Evolutionary conservation across 2,797 vertebrate species (phyloP), one percentile per base, ranked within the genome.

Genomic region (Anguilla megastoma): DNA sequence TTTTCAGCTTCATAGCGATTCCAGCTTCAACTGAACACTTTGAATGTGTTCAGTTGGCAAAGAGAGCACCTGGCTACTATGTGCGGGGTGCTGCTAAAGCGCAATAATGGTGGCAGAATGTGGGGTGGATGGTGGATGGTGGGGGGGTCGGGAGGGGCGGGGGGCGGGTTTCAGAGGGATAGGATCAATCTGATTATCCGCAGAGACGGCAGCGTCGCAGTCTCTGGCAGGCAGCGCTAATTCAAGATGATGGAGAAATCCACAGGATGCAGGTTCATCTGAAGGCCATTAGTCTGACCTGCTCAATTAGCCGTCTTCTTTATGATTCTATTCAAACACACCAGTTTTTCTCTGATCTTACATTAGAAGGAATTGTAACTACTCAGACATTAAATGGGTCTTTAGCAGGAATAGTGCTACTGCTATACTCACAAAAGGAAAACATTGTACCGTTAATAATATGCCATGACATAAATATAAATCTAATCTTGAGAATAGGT

Each of bases 1-100:
- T 45, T 45, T 45, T 45, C 41, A 45, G 41, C 41, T 45, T 45
- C 41, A 45, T 45, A 45, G 41, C 41, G 41, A 45, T 45, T 45
- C 41, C 41, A 45, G 41, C 41, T 45, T 45, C 41, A 45, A 45
- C 41, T 45, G 41, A 82, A 82, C 52, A 50, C 45, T 33, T 58
- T 16, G 83, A 84, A 30, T 84, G 50, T 84, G 83, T 58, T 84
- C 52, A 33, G 50, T 84, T 84, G 21, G 82, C 50, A 84, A 52
- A 45, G 36, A 80, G 76, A 41, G 36, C 79, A 27, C 45, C 79
- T 82, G 79, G 45, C 7, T 82, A n/a, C 21, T 50, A 8, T 82
- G 33, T 60, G 12, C 36, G 1, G 2, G 36, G 36, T 41, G 16
- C 10, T n/a, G 18, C 5, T 48, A 27, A 69, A 48, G 85, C 14